Evolutionary conservation across 1,140 invertebrate genomes (phyloP).

Genomic region (Ips nitidus): DNA sequence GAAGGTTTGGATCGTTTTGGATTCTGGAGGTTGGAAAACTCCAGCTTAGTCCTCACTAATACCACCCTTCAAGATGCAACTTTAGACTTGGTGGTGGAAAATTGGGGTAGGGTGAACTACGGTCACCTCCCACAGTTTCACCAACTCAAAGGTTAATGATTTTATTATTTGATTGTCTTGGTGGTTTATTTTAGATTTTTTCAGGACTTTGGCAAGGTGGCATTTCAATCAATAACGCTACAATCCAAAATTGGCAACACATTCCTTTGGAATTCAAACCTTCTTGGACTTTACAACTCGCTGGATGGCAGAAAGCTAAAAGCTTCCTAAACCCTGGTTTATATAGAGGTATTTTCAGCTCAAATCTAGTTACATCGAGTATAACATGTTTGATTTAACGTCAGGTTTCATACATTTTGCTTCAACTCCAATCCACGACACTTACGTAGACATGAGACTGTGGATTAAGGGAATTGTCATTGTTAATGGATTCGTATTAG

Average conservation of each 20-base stretch:
- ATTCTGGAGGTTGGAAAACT: conserved; percentile 53
- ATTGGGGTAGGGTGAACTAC: conserved; percentile 61
- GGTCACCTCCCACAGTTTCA: conserved; percentile 52
- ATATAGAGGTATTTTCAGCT: conserved; percentile 38
- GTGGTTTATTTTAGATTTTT: conserved; percentile 12
- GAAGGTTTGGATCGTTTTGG: conserved; percentile 53
- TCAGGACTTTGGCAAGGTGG: conserved; percentile 57
- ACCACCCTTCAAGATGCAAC: conserved; percentile 40
- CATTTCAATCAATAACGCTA: conserved; percentile 51
- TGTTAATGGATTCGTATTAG: conserved; percentile 67
- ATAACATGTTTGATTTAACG: background rate
- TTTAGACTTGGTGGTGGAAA: conserved; percentile 62
- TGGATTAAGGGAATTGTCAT: conserved; percentile 64
- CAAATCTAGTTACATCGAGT: background rate
- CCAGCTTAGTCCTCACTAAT: conserved; percentile 33
- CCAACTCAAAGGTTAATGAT: conserved; percentile 57
- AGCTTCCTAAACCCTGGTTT: conserved; percentile 43
- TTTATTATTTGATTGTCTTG: background rate
- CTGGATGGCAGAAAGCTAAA: conserved; percentile 25
- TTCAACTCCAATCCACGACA: conserved; percentile 22
- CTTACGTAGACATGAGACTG: conserved; percentile 51
- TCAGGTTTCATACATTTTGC: conserved; percentile 18
- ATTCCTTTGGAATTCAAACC: conserved; percentile 57
- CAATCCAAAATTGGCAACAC: conserved; percentile 54
- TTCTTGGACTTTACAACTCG: conserved; percentile 45